Base-by-base conservation (phyloP, 37 sponge, comb jelly and placozoan species). In the Trichoplax adhaerens region DNA sequence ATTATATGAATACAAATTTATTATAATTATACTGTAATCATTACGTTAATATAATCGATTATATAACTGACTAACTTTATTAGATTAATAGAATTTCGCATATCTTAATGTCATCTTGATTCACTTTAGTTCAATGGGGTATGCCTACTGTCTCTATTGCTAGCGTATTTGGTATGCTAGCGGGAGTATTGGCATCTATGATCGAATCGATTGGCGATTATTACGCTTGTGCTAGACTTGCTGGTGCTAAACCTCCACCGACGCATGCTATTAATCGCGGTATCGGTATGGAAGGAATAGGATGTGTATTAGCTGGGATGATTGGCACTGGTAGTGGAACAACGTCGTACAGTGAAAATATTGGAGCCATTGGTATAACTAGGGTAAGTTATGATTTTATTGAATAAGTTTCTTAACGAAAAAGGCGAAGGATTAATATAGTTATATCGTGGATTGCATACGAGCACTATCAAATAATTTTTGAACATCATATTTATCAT, bases 181-280 rank as follows among this genome's bases (percentile, higher is more conserved):
- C 75, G 52, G 75, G 75, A 5, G 75, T 74, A 4, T 53, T 74
- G 3, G 75, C 64, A 74, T 65, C 66, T 5, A 58, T 63, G 2
- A 48, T 74, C 4, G 75, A 74, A 66, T 65, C 66, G 54, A 60
- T 74, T 12, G 75, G 75, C 8, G 75, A 74, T 64, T 74, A 74
- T 48, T 74, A 74, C 52, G 75, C 75, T 1, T 74, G 75, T 64
- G 75, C 75, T 12, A 74, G 65, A 74, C 75, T 74, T 5, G 6
- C 58, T 74, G 75, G 75, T 3, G 64, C 75, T 1, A 65, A 65
- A 2, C 75, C 75, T n/a, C 75, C 75, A 46, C 75, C 75, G 2
- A 63, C 54, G 29, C 65, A 74, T 57, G 75, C 56, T 54, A 29
- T 74, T 56, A 74, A 74, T 56, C 51, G 75, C 3, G 75, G 75